Conservation (phyloP, 1,140 invertebrate genomes). For the Brachionus rotundiformis region DNA sequence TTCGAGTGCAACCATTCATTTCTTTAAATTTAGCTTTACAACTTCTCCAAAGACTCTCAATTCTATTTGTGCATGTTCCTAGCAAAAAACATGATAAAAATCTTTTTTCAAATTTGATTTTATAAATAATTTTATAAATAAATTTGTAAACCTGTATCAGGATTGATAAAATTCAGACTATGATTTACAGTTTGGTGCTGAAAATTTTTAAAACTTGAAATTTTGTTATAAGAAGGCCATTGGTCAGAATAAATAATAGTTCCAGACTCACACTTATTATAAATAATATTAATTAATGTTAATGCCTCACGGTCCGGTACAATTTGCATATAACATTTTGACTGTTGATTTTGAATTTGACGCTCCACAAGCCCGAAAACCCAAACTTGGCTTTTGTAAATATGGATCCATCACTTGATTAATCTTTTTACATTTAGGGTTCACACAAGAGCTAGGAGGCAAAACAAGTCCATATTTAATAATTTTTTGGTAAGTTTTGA, state of each 20-base stretch:
- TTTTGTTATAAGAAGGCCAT: not conserved
- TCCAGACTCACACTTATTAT: not conserved
- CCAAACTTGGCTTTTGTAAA: not conserved
- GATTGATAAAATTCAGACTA: conserved; percentile 21
- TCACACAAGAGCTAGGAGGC: not conserved
- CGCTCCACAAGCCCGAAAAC: too few relatives aligned
- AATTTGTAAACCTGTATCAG: not conserved
- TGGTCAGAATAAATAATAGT: conserved; percentile 21
- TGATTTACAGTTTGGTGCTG: conserved; percentile 22
- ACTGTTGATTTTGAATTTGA: not conserved
- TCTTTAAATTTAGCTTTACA: conserved; percentile 18
- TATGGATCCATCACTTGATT: not conserved
- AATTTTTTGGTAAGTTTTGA: not conserved
- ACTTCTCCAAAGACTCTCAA: not conserved
- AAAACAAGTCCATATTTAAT: not conserved
- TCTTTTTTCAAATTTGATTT: too few relatives aligned
- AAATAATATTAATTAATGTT: not conserved
- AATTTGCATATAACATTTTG: not conserved
- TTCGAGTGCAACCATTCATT: conserved; percentile 1
- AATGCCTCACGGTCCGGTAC: not conserved
- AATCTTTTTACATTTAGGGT: not conserved
- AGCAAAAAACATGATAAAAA: too few relatives aligned
- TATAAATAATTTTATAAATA: too few relatives aligned
- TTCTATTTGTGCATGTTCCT: not conserved
- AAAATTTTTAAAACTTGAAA: conserved; percentile 5